A percentile compares a stretch with the other conserved stretches of the same genome.
These are phyloP conservation scores for Lepidurus packardi DNA, from an alignment of 1,140 invertebrate genomes.

Conservation along the genomic window DNA sequence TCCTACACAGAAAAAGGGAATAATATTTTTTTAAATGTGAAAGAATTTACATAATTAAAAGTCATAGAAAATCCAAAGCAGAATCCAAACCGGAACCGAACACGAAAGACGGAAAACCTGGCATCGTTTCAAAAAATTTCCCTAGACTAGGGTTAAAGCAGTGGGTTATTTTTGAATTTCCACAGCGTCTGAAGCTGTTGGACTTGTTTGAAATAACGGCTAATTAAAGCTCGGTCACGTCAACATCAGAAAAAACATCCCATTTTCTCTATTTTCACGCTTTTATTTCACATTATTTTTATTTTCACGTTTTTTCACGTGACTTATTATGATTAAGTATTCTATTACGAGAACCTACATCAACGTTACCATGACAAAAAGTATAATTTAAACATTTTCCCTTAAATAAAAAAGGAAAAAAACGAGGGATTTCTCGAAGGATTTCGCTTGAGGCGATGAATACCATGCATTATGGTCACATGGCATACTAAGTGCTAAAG, in stretches of 20 bases:
- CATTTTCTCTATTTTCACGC: neutral
- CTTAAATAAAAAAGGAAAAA: too few relatives aligned
- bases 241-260: neutral
- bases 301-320: too few relatives aligned
- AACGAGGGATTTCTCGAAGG: too few relatives aligned
- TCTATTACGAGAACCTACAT: too few relatives aligned
- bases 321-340: too few relatives aligned
- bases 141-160: neutral
- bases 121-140: conserved; percentile 1
- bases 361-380: too few relatives aligned
- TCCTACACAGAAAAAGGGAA: conserved; percentile 55
- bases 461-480: too few relatives aligned
- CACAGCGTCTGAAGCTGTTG: neutral
- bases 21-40: neutral
- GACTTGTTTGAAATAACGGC: neutral
- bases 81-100: neutral
- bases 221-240: neutral
- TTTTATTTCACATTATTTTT: neutral
- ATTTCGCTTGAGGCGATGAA: too few relatives aligned
- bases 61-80: neutral
- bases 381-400: too few relatives aligned
- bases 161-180: neutral
- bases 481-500: too few relatives aligned
- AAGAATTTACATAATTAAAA: neutral
- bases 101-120: conserved; percentile 17